phyloP scores from a whole-genome alignment of 2,113 vertebrate genomes.

The Centropus unirufus region DNA sequence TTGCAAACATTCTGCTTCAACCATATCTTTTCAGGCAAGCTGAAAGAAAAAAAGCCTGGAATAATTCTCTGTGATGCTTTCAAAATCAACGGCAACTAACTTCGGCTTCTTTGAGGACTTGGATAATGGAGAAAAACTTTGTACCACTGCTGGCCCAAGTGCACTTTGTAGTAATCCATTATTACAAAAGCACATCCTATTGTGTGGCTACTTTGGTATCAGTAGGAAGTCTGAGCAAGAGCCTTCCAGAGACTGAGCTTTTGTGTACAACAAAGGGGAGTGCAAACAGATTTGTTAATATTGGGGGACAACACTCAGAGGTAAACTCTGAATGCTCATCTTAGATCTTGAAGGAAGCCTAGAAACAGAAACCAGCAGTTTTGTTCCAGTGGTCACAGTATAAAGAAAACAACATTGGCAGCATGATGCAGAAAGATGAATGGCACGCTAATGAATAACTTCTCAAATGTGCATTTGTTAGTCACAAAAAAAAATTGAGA shows the following conservation, averaged over 20 bases:
- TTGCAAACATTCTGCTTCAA: conserved; percentile 70
- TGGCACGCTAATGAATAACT: conserved; percentile 6
- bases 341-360: neutral
- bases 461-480: conserved; percentile 44
- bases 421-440: neutral
- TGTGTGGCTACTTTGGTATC: neutral
- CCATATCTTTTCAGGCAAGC: conserved; percentile 60
- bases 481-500: neutral
- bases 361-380: neutral
- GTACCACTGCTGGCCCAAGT: neutral
- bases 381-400: neutral
- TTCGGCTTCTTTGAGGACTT: conserved; percentile 41
- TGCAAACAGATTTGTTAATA: neutral
- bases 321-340: neutral
- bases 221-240: neutral
- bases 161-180: neutral
- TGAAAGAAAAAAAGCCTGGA: conserved; percentile 5
- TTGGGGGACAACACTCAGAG: neutral
- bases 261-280: neutral
- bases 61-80: conserved; percentile 60
- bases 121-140: conserved; percentile 47
- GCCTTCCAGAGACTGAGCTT: neutral
- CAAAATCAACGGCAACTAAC: conserved; percentile 22
- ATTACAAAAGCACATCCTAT: neutral
- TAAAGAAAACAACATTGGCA: neutral